These are phyloP conservation scores for Pseudois nayaur DNA, from an alignment of 2,113 vertebrate genomes.

Conservation along the genomic window DNA sequence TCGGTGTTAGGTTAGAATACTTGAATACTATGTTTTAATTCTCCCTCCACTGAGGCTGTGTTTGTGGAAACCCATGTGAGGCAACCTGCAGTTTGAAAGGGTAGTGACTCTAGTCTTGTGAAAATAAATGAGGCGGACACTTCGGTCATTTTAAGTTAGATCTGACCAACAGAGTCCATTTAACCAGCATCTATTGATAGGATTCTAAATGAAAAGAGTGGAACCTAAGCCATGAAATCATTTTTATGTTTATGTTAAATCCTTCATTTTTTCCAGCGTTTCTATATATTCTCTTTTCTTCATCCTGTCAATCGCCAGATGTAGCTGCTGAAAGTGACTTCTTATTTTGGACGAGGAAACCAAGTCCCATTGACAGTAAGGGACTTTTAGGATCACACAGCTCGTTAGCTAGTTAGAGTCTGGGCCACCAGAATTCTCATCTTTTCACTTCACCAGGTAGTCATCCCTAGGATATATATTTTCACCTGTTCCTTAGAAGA, in stretches of 20 bases:
- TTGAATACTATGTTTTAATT: not conserved
- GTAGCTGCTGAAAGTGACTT: not conserved
- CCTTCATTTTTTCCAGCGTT: not conserved
- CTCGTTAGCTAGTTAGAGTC: not conserved
- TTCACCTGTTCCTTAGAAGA: constrained; percentile 16
- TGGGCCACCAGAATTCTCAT: not conserved
- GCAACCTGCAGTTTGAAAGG: not conserved
- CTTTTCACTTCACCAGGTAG: not conserved
- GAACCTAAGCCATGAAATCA: not conserved
- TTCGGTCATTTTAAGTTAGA: not conserved
- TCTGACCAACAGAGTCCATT: not conserved
- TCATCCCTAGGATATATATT: not conserved
- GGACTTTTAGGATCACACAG: not conserved
- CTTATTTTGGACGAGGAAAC: constrained; percentile 11
- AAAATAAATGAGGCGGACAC: not conserved
- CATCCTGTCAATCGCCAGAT: not conserved
- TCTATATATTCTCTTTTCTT: not conserved
- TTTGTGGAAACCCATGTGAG: not conserved
- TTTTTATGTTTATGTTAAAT: constrained; percentile 24
- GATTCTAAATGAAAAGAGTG: not conserved
- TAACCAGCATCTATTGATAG: not conserved
- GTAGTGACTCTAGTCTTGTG: not conserved
- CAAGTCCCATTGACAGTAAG: not conserved
- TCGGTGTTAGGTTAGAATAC: not conserved
- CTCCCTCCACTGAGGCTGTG: not conserved